Evolutionary conservation across 2,888 invertebrate genomes (phyloP), one percentile per base, ranked within the genome.

Genomic region (Rhimphoctona megacephalus): DNA sequence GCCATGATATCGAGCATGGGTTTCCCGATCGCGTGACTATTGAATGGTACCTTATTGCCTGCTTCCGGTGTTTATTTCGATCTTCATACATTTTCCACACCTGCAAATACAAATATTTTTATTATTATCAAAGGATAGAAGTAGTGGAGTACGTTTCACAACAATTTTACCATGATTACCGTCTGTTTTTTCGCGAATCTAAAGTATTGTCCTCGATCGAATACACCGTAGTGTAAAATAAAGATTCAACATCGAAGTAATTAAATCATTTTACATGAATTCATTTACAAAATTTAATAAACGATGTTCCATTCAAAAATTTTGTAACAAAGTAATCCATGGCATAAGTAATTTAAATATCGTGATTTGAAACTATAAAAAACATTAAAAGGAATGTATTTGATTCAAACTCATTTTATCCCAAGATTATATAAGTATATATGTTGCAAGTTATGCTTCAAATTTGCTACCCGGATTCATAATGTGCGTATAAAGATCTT

Each of bases 21-120:
- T 77, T 81, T 73, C 72, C 22, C 61, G n/a, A 78, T 90, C 85
- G 90, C 89, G 89, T 90, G 90, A 86, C 78, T 80, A 87, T 88
- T 61, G 33, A 84, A 70, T 81, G 72, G 69, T 36, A 17, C 66
- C 57, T 66, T 66, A 78, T 84, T 80, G 52, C 43, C 52, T 43
- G 19, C 46, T 54, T 39, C 39, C 39, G 19, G 52, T 74, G 46
- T 64, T 66, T 49, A 36, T 19, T 70, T 70, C 17, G 8, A 52
- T 36, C 69, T 25, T 46, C 17, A 46, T 49, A 33, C 43, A 6
- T 49, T 25, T 25, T 61, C 14, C 61, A 49, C 17, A 49, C 19
- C 49, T 0, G n/a, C 49, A 49, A 49, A 19, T 17, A 19, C 19
- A n/a, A 49, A n/a, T 49, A 49, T 49, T n/a, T 49, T 61, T 30